Base-by-base conservation (phyloP, 2,888 invertebrate genomes). In the Sipha maydis region DNA sequence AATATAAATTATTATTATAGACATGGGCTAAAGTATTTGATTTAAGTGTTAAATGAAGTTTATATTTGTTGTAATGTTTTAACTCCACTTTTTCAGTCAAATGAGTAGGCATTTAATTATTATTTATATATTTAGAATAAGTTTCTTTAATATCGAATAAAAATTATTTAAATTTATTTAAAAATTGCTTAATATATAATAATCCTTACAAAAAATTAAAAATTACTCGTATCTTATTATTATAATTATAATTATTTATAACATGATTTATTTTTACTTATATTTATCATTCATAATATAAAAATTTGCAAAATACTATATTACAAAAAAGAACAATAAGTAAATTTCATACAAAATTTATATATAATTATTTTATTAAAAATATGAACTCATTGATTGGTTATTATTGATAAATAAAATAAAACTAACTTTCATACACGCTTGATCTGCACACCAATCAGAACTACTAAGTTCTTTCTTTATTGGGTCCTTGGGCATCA, bases 391-490 rank as follows among this genome's bases (percentile, higher is more conserved):
- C 56, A 61, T 61, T 61, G 19, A 21, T 61, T 28, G 5, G 17
- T 71, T 28, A 71, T 31, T 28, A 61, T 25, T 61, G 25, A 41
- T 28, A 48, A 48, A 67, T 41, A 25, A 31, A 71, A 83, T 0
- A 54, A 71, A 61, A 54, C 85, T 78, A 4, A 85, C 86, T 79
- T 86, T 86, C 9, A 41, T 1, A 28, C 28, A 28, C 5, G 21
- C 14, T 54, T 25, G 0, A 86, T 86, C 86, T n/a, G 41, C 38
- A 73, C 86, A 80, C 86, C 86, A 86, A 21, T 86, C 79, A 11
- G 86, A 86, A 73, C 25, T 8, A 73, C 79, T 80, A 4, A 86
- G 21, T 73, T 86, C 79, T 54, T 1, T 25, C 9, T 19, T 75
- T 61, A 5, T 0, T 14, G 14, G 0, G 7, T 0, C 3, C 1